Conservation (phyloP, 1,140 invertebrate species). For the Drosophila kikkawai region DNA sequence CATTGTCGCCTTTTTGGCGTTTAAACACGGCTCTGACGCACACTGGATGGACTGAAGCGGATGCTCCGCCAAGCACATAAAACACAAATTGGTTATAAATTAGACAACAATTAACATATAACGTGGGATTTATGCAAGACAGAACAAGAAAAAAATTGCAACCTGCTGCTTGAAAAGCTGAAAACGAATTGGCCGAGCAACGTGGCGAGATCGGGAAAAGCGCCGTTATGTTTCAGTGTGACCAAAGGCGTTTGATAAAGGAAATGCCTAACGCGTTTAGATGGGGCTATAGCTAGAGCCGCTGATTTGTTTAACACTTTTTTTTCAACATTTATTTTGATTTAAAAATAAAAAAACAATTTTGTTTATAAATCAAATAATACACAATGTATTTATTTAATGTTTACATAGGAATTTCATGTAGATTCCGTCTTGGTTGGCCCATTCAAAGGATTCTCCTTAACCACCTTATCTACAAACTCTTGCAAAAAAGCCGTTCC, state of each 20-base stretch:
- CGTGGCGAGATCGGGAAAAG: neutral
- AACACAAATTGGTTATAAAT: constrained; percentile 21
- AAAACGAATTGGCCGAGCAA: constrained; percentile 42
- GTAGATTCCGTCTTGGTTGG: too few relatives aligned
- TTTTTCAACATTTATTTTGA: too few relatives aligned
- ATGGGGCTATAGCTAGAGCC: too few relatives aligned
- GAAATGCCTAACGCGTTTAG: neutral
- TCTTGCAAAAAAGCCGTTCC: neutral
- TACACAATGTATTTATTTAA: too few relatives aligned
- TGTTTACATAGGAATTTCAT: too few relatives aligned
- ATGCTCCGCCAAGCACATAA: constrained; percentile 18
- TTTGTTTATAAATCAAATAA: too few relatives aligned
- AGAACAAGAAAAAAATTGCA: neutral
- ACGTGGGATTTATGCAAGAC: neutral
- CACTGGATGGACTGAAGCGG: neutral
- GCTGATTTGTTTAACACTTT: too few relatives aligned
- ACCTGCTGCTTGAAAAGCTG: constrained; percentile 29
- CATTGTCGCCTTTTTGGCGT: constrained; percentile 6
- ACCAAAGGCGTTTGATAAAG: neutral
- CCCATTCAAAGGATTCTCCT: neutral
- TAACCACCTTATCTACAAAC: neutral
- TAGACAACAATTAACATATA: constrained; percentile 10
- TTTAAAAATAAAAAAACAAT: too few relatives aligned
- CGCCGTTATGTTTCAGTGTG: constrained; percentile 17
- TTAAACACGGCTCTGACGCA: neutral